Conservation (phyloP, 2,888 invertebrate species). For the Apotomis betuletana region DNA sequence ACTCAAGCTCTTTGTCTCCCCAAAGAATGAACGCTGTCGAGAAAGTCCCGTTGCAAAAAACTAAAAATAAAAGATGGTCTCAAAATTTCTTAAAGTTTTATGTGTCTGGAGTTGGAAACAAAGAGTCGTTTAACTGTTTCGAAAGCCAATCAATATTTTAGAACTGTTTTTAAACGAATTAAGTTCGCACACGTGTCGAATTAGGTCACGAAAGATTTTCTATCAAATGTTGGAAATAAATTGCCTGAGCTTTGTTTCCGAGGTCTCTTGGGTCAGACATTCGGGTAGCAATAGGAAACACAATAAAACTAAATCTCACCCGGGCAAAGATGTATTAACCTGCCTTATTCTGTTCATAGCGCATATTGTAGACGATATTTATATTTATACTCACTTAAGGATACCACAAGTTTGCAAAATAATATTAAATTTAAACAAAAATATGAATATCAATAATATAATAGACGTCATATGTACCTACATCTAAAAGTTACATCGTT, state of each 20-base stretch:
- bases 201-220: conserved; percentile 56
- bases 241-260: conserved; percentile 22
- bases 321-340: conserved; percentile 5
- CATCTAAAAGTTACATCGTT: too few species aligned
- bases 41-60: conserved; percentile 60
- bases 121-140: conserved; percentile 70
- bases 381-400: background rate
- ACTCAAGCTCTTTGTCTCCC: conserved; percentile 29
- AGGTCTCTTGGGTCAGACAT: conserved; percentile 3
- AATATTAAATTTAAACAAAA: too few species aligned
- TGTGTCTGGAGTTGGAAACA: conserved; percentile 72
- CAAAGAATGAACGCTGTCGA: conserved; percentile 46
- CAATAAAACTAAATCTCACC: conserved; percentile 9
- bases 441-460: too few species aligned
- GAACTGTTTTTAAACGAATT: conserved; percentile 61
- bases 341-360: background rate
- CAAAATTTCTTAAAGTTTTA: conserved; percentile 69
- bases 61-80: conserved; percentile 62
- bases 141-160: conserved; percentile 67
- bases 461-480: too few species aligned
- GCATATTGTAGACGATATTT: background rate
- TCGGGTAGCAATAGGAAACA: background rate
- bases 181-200: conserved; percentile 64
- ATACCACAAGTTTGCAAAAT: background rate
- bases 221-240: conserved; percentile 27